Base-by-base conservation (phyloP, 2,888 invertebrate species). In the Euphydryas editha region DNA sequence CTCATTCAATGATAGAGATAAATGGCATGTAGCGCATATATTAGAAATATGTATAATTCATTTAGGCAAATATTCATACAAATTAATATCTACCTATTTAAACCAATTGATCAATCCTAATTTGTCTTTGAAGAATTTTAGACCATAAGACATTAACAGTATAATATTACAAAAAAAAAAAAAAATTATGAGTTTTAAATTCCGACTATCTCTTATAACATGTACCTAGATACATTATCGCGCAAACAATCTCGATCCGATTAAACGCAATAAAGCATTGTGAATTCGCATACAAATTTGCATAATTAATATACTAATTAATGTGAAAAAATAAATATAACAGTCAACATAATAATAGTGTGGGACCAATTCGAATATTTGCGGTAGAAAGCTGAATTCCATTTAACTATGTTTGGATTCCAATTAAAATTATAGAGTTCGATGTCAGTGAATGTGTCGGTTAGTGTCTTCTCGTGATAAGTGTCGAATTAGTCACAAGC, bases 231-330 rank as follows among this genome's bases (percentile, higher is more conserved):
- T 42, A 65, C 63, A 64, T 49, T 71, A 73, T 73, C 72, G 68
- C 55, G 42, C 54, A 63, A 77, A 81, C 82, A 82, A 90, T 89
- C 88, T 85, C 79, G 75, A 86, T 87, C 81, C 81, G 80, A 83
- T 84, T 86, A 87, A 88, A 89, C 86, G 84, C 80, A 82, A 83
- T 87, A 85, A 86, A 86, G 81, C 85, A 89, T 88, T 86, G 85
- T 78, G 79, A 84, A 90, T 87, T 89, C 89, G 86, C 90, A 88
- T 85, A 86, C 82, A 83, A 85, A 88, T 90, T 88, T 85, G 82
- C 90, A 90, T 90, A 89, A 88, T 90, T 90, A 88, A 88, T 90
- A 85, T 84, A 86, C 85, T 88, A 90, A 90, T 91, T 89, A 90
- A 85, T 84, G 78, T 78, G 80, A 82, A 87, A 86, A 86, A 85